phyloP scores from a whole-genome alignment of 2,797 vertebrate genomes.

The Trachurus trachurus region DNA sequence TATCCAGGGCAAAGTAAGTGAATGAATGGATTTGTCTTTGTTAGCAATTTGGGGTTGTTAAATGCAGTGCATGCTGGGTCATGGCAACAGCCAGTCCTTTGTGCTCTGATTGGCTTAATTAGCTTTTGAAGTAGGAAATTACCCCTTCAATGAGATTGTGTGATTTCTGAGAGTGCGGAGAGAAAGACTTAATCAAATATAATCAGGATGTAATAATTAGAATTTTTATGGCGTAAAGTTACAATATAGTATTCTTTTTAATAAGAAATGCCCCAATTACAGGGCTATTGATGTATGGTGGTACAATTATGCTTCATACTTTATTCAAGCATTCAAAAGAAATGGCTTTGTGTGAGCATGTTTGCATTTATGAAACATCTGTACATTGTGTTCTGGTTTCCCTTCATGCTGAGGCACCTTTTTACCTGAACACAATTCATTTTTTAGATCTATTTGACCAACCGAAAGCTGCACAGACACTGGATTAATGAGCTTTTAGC shows the following conservation, averaged over 20 bases:
- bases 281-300: constrained; percentile 33
- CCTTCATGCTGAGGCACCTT: constrained; percentile 1
- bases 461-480: constrained; percentile 2
- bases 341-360: constrained; percentile 13
- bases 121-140: constrained; percentile 82
- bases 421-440: background rate
- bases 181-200: constrained; percentile 78
- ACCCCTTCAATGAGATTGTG: constrained; percentile 72
- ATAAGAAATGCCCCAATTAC: constrained; percentile 49
- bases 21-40: constrained; percentile 52
- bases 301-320: constrained; percentile 23
- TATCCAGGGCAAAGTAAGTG: background rate
- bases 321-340: constrained; percentile 39
- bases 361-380: constrained; percentile 27
- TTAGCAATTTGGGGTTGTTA: constrained; percentile 45
- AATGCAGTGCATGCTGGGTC: constrained; percentile 66
- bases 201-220: constrained; percentile 74
- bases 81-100: constrained; percentile 68
- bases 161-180: constrained; percentile 65
- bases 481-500: constrained; percentile 16
- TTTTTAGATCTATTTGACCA: constrained; percentile 21
- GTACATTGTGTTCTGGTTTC: background rate
- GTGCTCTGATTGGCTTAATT: constrained; percentile 82
- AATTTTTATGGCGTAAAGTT: constrained; percentile 55
- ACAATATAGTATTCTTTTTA: constrained; percentile 60